Evolutionary conservation across 2,797 vertebrate species (phyloP).

Genomic region (Melanotaenia boesemani): DNA sequence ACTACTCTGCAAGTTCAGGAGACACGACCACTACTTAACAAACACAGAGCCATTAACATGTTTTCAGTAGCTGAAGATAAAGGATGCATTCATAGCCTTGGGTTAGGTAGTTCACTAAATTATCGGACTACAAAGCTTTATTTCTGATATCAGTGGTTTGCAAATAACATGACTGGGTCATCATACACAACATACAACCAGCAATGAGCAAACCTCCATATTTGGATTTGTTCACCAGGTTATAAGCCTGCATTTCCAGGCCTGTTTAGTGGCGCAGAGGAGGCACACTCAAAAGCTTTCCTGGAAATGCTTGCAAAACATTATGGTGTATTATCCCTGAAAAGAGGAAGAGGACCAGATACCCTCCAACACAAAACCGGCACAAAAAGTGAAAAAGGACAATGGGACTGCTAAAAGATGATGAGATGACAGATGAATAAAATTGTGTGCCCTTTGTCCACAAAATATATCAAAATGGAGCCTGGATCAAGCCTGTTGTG

Average conservation of each 20-base stretch:
- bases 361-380: slow-evolving; percentile 4
- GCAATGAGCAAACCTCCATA: slow-evolving; percentile 16
- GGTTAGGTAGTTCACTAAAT: slow-evolving; percentile 40
- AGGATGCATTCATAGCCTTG: slow-evolving; percentile 48
- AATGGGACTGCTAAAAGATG: slow-evolving; percentile 31
- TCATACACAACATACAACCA: slow-evolving; percentile 21
- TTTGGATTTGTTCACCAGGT: slow-evolving; percentile 1
- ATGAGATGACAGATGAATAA: slow-evolving; percentile 57
- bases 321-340: slow-evolving; percentile 21
- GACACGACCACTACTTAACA: slow-evolving; percentile 57
- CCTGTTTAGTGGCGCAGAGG: slow-evolving; percentile 10
- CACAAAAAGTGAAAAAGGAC: slow-evolving; percentile 17
- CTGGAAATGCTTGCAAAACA: slow-evolving; percentile 9
- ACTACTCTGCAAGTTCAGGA: slow-evolving; percentile 43
- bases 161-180: slow-evolving; percentile 11
- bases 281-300: background rate
- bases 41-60: slow-evolving; percentile 51
- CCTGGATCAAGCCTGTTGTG: slow-evolving; percentile 32
- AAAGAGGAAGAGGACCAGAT: slow-evolving; percentile 2
- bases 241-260: slow-evolving; percentile 29
- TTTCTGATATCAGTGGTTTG: background rate
- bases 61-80: slow-evolving; percentile 31
- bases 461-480: slow-evolving; percentile 33
- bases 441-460: slow-evolving; percentile 44
- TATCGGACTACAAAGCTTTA: slow-evolving; percentile 9